phyloP scores from a whole-genome alignment of 2,888 invertebrate genomes.

The Drosophila neonasuta region DNA sequence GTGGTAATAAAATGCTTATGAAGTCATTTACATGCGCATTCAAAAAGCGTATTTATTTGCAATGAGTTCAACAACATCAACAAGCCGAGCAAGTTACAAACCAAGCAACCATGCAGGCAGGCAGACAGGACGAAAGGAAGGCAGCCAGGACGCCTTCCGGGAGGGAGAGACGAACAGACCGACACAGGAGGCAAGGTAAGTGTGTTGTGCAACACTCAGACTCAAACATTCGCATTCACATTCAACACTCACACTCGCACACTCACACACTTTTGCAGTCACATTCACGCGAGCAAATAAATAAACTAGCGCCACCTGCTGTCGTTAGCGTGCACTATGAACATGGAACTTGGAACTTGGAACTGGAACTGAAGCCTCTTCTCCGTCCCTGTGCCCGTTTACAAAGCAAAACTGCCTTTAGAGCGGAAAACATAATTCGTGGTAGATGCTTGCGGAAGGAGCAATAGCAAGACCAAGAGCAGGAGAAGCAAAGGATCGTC shows the following conservation, averaged over 20 bases:
- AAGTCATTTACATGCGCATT: slow-evolving; percentile 79
- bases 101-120: slow-evolving; percentile 12
- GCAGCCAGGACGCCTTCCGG: background rate
- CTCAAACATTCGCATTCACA: slow-evolving; percentile 10
- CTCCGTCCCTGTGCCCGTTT: background rate
- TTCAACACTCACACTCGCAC: slow-evolving; percentile 16
- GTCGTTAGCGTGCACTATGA: slow-evolving; percentile 64
- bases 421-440: slow-evolving; percentile 69
- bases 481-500: background rate
- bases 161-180: slow-evolving; percentile 4
- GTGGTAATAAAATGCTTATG: slow-evolving; percentile 79
- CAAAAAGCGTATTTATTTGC: slow-evolving; percentile 77
- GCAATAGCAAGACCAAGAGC: too few species aligned
- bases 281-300: slow-evolving; percentile 57
- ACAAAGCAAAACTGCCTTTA: slow-evolving; percentile 25
- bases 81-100: slow-evolving; percentile 44
- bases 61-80: slow-evolving; percentile 78
- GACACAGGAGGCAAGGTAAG: slow-evolving; percentile 39
- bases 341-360: slow-evolving; percentile 25
- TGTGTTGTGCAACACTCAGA: slow-evolving; percentile 48
- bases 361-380: slow-evolving; percentile 17
- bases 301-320: slow-evolving; percentile 75
- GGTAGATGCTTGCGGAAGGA: background rate
- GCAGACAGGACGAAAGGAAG: background rate
- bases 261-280: slow-evolving; percentile 20